Conservation (phyloP, 1,140 invertebrate species). For the Ditylenchus dipsaci region DNA sequence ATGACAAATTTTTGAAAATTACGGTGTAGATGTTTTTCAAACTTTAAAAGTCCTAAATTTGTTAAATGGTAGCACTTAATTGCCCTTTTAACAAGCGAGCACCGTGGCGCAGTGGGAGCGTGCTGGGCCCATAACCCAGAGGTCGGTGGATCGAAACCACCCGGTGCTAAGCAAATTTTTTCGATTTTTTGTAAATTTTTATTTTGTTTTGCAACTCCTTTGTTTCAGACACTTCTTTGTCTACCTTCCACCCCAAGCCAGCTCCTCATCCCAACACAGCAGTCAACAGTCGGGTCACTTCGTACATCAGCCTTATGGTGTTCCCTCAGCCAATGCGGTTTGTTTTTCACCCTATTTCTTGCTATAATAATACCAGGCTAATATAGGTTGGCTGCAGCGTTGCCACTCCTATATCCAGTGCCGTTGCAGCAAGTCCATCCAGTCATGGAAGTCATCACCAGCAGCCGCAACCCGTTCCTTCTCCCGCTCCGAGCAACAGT, state of each 20-base stretch:
- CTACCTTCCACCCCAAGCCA: slow-evolving; percentile 4
- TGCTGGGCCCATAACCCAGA: slow-evolving; percentile 96
- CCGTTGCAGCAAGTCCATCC: background rate
- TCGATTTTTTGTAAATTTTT: no score
- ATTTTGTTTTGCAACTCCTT: no score
- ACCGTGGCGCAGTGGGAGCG: slow-evolving; percentile 63
- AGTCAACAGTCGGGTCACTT: slow-evolving; percentile 18
- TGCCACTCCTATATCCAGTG: slow-evolving; percentile 3
- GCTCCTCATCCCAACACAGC: background rate
- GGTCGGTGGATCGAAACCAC: slow-evolving; percentile 66
- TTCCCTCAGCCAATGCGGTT: slow-evolving; percentile 4
- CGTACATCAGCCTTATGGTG: slow-evolving; percentile 15
- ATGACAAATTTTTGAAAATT: no score
- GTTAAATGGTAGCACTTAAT: no score
- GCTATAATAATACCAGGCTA: no score
- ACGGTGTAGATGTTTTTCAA: no score
- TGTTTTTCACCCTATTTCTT: no score
- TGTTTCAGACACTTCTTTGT: slow-evolving; percentile 17
- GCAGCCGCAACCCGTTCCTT: background rate
- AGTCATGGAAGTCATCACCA: background rate
- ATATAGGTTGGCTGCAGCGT: slow-evolving; percentile 2
- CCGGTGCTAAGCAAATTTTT: no score
- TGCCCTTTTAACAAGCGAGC: no score
- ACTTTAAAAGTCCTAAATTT: no score
- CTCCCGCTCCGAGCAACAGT: background rate